phyloP scores from a whole-genome alignment of 2,888 invertebrate genomes.

The Sinotaia quadrata region DNA sequence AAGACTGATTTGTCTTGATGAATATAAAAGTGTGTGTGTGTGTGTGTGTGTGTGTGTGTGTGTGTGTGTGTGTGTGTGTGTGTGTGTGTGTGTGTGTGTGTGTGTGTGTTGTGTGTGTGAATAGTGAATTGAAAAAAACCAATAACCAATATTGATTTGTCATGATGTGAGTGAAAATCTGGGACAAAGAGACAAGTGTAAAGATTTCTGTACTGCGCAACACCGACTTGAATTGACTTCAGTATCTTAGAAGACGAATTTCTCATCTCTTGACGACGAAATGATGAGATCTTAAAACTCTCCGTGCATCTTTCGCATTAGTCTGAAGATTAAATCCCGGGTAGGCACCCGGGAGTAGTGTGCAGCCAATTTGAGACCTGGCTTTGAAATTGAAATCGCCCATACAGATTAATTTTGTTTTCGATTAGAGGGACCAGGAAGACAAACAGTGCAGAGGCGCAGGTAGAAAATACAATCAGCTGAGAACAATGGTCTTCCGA shows the following conservation, averaged over 20 bases:
- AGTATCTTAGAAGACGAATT: too few species aligned
- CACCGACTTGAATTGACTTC: too few species aligned
- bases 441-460: slow-evolving; percentile 12
- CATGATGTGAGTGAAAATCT: too few species aligned
- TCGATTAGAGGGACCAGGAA: slow-evolving; percentile 28
- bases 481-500: slow-evolving; percentile 20
- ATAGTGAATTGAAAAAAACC: too few species aligned
- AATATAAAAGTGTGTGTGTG: neutral
- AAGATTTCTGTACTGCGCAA: too few species aligned
- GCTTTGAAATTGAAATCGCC: slow-evolving; percentile 35
- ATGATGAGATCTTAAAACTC: too few species aligned
- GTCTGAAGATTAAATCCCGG: slow-evolving; percentile 5
- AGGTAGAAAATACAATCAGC: slow-evolving; percentile 32
- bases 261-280: too few species aligned
- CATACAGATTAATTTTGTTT: slow-evolving; percentile 34
- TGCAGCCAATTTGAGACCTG: slow-evolving; percentile 14
- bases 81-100: neutral
- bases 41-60: neutral
- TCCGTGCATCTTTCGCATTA: slow-evolving; percentile 6
- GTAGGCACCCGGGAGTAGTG: neutral
- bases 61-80: slow-evolving; percentile 5
- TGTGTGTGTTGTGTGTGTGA: too few species aligned
- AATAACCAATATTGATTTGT: too few species aligned
- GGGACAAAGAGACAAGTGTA: too few species aligned
- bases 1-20: neutral